Percentiles rank a stretch among this genome's conserved stretches.
Conservation (phyloP, 2,797 vertebrate species). For the Xiphorhynchus erythropygius region DNA sequence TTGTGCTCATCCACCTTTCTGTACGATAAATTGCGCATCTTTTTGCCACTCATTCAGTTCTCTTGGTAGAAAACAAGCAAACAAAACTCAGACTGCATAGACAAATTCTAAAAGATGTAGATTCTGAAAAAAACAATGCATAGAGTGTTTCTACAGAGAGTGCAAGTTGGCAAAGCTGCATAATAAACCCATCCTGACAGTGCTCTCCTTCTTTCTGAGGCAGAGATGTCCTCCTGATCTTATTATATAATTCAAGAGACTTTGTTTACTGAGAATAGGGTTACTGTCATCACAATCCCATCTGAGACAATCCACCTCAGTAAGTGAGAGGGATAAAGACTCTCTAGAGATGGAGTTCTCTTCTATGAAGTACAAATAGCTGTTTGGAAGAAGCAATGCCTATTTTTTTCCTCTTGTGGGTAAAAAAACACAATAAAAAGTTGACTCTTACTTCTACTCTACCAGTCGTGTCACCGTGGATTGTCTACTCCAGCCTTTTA, state of each 20-base stretch:
- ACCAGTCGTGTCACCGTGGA: not conserved
- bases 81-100: not conserved
- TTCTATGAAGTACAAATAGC: constrained; percentile 30
- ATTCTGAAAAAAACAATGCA: not conserved
- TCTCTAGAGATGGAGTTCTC: constrained; percentile 54
- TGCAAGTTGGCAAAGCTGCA: constrained; percentile 25
- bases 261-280: constrained; percentile 79
- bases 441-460: not conserved
- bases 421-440: not conserved
- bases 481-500: not conserved
- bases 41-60: constrained; percentile 75
- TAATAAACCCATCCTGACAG: constrained; percentile 41
- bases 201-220: constrained; percentile 61
- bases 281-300: constrained; percentile 78
- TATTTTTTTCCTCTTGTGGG: not conserved
- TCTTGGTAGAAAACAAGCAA: not conserved
- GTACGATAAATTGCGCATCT: constrained; percentile 78
- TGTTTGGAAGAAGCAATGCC: not conserved
- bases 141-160: constrained; percentile 8
- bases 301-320: constrained; percentile 75
- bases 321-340: constrained; percentile 67
- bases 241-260: constrained; percentile 79
- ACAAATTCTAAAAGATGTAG: not conserved
- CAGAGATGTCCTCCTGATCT: constrained; percentile 66
- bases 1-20: constrained; percentile 78